These are phyloP conservation scores for Todiramphus saurophagus DNA, from an alignment of 2,113 vertebrate genomes.

Conservation along the genomic window DNA sequence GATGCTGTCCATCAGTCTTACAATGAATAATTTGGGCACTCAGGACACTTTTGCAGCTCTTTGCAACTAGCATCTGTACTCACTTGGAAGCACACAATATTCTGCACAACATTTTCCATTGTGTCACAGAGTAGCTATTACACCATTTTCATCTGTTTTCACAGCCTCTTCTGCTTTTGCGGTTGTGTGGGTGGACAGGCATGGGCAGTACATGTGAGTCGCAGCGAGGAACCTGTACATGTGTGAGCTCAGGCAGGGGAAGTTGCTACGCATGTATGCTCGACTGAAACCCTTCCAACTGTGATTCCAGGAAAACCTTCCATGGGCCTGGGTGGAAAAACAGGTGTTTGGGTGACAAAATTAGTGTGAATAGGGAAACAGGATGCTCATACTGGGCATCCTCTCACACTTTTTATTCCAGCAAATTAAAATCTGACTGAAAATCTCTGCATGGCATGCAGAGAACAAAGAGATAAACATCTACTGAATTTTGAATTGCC, in stretches of 20 bases:
- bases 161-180: slow-evolving; percentile 57
- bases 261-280: background rate
- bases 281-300: slow-evolving; percentile 39
- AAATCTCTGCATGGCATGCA: background rate
- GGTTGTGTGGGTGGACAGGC: slow-evolving; percentile 39
- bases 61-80: background rate
- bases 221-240: accelerated
- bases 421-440: background rate
- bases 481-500: background rate
- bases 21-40: background rate
- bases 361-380: accelerated
- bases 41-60: accelerated
- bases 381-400: accelerated
- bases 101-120: background rate
- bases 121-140: background rate
- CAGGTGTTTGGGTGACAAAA: background rate
- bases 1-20: background rate
- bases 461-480: background rate
- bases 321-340: background rate
- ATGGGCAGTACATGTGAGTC: background rate
- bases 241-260: background rate
- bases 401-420: background rate
- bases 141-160: background rate
- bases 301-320: slow-evolving; percentile 51
- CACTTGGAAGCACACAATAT: accelerated